Evolutionary conservation across 1,140 invertebrate genomes (phyloP), one percentile per base, ranked within the genome.

Genomic region (Plectrocnemia conspersa): DNA sequence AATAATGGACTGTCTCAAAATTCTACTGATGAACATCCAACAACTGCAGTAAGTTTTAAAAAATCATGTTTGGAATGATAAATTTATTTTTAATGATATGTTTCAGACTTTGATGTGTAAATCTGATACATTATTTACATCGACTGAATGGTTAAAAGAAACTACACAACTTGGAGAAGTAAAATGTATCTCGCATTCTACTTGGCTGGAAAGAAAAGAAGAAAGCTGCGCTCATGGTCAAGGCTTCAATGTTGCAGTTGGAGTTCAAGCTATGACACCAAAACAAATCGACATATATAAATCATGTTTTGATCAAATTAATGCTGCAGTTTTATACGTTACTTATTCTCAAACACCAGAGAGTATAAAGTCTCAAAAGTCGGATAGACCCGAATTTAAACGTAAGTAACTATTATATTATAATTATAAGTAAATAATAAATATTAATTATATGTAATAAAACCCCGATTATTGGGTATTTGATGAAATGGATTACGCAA

Each of bases 331-430:
- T 13, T 15, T 52, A 7, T 52, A 52, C 18, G 35, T 38, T 1
- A 18, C 38, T 13, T 52, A 52, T 41, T 7, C 15, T n/a, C 36
- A 40, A 25, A 52, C 19, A n/a, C 33, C 49, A 13, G 33, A 52
- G 19, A 38, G 41, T 25, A 2, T 16, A 13, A 10, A 19, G 3
- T 13, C 7, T 10, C 49, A 52, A 36, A 5, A 33, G n/a, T 21
- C 10, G 3, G 35, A 13, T 11, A 52, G 49, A 15, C 49, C 49
- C 2, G 19, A 15, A 21, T 52, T 38, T 11, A n/a, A 35, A 40
- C 49, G 49, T 52, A 41, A 52, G 32, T 19, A 15, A 7, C n/a
- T n/a, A n/a, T n/a, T n/a, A n/a, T n/a, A n/a, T n/a, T n/a, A n/a
- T n/a, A n/a, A n/a, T n/a, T n/a, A n/a, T n/a, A n/a, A n/a, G n/a